These are phyloP conservation scores for Elachura formosa DNA, from an alignment of 2,113 vertebrate species.

Conservation along the genomic window DNA sequence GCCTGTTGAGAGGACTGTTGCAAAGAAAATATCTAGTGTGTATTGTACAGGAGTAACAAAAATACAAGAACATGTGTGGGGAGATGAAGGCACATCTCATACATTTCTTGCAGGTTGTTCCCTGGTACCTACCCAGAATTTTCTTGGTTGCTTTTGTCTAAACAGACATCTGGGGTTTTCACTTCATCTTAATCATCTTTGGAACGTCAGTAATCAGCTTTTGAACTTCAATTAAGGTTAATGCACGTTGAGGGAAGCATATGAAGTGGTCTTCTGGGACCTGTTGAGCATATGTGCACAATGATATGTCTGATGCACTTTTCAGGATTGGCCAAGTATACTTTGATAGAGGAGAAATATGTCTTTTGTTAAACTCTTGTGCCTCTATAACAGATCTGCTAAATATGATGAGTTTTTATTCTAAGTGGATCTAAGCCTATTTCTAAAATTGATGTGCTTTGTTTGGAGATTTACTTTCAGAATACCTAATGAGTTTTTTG, in stretches of 20 bases:
- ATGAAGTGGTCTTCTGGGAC: neutral
- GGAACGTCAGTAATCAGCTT: neutral
- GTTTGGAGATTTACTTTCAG: neutral
- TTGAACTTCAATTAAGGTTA: neutral
- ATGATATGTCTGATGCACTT: neutral
- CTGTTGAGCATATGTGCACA: neutral
- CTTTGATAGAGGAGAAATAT: neutral
- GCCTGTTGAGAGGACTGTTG: neutral
- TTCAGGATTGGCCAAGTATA: neutral
- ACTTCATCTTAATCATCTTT: neutral
- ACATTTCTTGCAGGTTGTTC: neutral
- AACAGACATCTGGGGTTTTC: neutral
- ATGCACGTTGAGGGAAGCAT: neutral
- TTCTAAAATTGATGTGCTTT: neutral
- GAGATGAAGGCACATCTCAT: neutral
- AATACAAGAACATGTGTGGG: rapidly evolving
- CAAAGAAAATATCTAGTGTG: neutral
- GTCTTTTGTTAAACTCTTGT: neutral
- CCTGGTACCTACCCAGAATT: neutral
- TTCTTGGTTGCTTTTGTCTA: neutral
- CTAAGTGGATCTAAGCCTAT: neutral
- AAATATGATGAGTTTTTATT: neutral
- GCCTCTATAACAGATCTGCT: neutral
- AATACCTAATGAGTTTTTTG: neutral
- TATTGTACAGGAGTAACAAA: neutral